phyloP scores from a whole-genome alignment of 2,888 invertebrate species.

The Ramazzottius varieornatus region DNA sequence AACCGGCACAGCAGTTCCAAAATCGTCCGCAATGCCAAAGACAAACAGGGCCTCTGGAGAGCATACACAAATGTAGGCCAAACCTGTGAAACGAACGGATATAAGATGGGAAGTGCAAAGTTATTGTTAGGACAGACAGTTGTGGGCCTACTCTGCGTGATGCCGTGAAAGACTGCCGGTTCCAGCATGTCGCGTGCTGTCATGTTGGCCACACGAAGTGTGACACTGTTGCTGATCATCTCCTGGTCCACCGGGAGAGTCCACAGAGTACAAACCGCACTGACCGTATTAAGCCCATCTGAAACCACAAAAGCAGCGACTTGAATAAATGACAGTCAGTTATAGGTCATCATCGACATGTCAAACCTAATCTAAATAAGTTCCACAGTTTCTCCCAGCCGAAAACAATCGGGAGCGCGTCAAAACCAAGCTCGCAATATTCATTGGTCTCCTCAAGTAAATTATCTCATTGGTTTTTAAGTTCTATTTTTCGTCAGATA shows the following conservation, averaged over 20 bases:
- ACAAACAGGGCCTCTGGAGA: conserved; percentile 8
- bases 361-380: too few relatives aligned
- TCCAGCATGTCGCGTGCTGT: conserved; percentile 71
- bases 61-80: not conserved
- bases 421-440: too few relatives aligned
- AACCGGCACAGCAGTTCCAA: conserved; percentile 34
- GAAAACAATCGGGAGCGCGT: too few relatives aligned
- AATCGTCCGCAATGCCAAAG: conserved; percentile 6
- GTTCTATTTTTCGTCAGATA: too few relatives aligned
- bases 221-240: conserved; percentile 77
- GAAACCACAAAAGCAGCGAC: conserved; percentile 13
- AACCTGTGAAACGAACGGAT: conserved; percentile 6
- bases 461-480: too few relatives aligned
- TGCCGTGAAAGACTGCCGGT: conserved; percentile 49
- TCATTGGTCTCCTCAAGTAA: too few relatives aligned
- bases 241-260: conserved; percentile 73
- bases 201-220: conserved; percentile 71
- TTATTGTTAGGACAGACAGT: too few relatives aligned
- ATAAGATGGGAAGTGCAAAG: too few relatives aligned
- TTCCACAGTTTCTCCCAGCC: too few relatives aligned
- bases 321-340: too few relatives aligned
- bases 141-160: conserved; percentile 45
- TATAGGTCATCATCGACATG: too few relatives aligned
- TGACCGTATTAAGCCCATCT: conserved; percentile 78
- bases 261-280: conserved; percentile 65